A percentile compares a stretch with the other conserved stretches of the same genome.
Conservation (phyloP, 2,888 invertebrate genomes). For the Doris montereyensis region DNA sequence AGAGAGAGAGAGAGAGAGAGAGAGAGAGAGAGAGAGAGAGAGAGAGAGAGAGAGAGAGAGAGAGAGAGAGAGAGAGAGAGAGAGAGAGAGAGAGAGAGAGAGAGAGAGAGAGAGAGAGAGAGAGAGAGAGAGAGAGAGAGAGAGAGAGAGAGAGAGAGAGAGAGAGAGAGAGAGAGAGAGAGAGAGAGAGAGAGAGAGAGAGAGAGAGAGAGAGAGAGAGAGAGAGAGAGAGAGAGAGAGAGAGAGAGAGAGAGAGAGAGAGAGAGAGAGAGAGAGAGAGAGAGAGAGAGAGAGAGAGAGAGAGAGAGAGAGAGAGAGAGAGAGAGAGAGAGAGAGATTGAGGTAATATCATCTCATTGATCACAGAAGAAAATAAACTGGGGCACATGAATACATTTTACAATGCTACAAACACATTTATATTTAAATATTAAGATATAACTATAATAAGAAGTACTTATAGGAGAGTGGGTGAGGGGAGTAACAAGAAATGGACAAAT, state of each 20-base stretch:
- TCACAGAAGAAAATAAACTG: too few species aligned
- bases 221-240: neutral
- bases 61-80: neutral
- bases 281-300: constrained; percentile 30
- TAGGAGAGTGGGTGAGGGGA: too few species aligned
- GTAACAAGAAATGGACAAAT: too few species aligned
- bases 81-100: constrained; percentile 16
- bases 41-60: constrained; percentile 13
- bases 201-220: constrained; percentile 7
- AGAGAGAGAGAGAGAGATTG: neutral
- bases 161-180: constrained; percentile 20
- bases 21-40: constrained; percentile 14
- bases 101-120: constrained; percentile 20
- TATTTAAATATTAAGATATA: too few species aligned
- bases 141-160: constrained; percentile 16
- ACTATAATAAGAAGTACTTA: too few species aligned
- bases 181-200: constrained; percentile 20
- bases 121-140: constrained; percentile 6
- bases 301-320: constrained; percentile 24
- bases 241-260: constrained; percentile 1
- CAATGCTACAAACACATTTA: too few species aligned
- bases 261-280: neutral
- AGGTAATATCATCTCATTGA: too few species aligned
- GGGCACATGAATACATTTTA: too few species aligned
- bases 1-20: neutral